Evolutionary conservation across 2,888 invertebrate genomes (phyloP).

Genomic region (Zelleria hepariella): DNA sequence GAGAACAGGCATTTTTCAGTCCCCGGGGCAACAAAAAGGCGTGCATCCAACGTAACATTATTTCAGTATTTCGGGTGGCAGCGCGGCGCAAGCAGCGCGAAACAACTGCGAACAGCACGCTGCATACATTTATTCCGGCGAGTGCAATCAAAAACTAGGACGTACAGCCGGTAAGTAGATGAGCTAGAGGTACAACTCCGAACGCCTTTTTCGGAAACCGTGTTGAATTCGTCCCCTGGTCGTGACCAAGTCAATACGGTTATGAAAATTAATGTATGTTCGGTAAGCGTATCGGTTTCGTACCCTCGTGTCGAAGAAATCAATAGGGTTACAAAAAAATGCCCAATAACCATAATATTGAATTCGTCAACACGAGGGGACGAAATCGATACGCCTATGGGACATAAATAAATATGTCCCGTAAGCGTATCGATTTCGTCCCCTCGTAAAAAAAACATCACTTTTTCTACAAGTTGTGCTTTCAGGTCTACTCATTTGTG

Average conservation of each 20-base stretch:
- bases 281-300: too few species aligned
- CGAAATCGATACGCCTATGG: too few species aligned
- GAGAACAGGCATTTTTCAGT: neutral
- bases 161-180: neutral
- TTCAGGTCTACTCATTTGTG: neutral
- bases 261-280: too few species aligned
- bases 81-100: neutral
- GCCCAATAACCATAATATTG: too few species aligned
- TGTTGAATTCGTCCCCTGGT: too few species aligned
- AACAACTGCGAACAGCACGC: neutral
- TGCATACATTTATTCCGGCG: neutral
- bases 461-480: neutral
- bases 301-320: too few species aligned
- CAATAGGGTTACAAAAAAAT: too few species aligned
- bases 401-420: too few species aligned
- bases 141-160: neutral
- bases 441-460: neutral
- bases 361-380: too few species aligned
- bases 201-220: neutral
- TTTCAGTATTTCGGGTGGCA: too few species aligned
- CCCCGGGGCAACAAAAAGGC: neutral
- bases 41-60: neutral
- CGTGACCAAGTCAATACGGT: too few species aligned
- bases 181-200: neutral
- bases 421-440: too few species aligned